Conservation (phyloP, 1,140 invertebrate genomes). For the Leptinotarsa lineolata region DNA sequence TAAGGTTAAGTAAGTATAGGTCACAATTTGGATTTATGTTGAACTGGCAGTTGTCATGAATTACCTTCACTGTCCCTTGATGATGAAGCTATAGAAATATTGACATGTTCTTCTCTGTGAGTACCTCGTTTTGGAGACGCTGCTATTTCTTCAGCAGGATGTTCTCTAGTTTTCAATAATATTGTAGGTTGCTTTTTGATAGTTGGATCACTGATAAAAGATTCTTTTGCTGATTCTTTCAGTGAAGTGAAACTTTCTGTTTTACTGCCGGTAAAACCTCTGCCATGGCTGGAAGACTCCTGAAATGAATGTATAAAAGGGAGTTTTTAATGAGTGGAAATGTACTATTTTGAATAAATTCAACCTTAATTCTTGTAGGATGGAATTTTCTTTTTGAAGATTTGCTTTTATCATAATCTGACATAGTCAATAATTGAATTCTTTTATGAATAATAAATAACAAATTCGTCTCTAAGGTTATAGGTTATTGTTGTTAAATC, state of each 20-base stretch:
- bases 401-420: conserved; percentile 46
- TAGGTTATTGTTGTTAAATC: too few relatives aligned
- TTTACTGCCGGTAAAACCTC: conserved; percentile 34
- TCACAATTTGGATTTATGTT: too few relatives aligned
- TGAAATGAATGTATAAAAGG: background rate
- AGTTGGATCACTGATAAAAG: conserved; percentile 18
- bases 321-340: background rate
- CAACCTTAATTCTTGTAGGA: conserved; percentile 21
- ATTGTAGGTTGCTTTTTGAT: conserved; percentile 54
- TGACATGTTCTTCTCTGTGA: conserved; percentile 39
- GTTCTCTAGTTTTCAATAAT: conserved; percentile 51
- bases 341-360: background rate
- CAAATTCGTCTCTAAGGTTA: too few relatives aligned
- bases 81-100: conserved; percentile 10
- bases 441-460: too few relatives aligned
- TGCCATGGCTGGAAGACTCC: conserved; percentile 30
- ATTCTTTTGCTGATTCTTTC: conserved; percentile 36
- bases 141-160: conserved; percentile 42
- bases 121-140: conserved; percentile 41
- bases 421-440: conserved; percentile 28
- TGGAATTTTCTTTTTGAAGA: conserved; percentile 45
- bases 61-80: conserved; percentile 36
- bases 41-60: background rate
- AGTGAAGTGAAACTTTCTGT: conserved; percentile 16
- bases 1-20: too few relatives aligned